Conservation (phyloP, 2,888 invertebrate genomes). For the Trissolcus japonicus region DNA sequence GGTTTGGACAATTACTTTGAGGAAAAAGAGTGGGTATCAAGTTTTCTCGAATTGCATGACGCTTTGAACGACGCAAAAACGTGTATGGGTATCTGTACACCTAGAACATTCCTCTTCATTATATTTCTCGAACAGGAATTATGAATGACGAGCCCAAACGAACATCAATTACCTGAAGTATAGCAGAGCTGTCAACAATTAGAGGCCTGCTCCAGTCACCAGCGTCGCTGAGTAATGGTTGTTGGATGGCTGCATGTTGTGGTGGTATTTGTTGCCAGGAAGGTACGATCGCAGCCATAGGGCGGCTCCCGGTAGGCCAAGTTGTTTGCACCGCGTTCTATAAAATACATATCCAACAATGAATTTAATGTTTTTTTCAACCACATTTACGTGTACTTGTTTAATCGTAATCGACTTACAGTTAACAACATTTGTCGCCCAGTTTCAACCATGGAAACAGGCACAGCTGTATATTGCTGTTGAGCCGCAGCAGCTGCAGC, state of each 20-base stretch:
- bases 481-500: constrained; percentile 82
- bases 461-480: constrained; percentile 88
- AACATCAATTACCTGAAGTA: constrained; percentile 79
- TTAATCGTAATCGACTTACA: constrained; percentile 73
- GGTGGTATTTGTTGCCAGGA: constrained; percentile 89
- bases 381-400: not conserved
- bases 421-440: constrained; percentile 88
- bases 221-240: constrained; percentile 80
- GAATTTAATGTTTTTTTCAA: too few species aligned
- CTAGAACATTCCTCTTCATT: constrained; percentile 3
- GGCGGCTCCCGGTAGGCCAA: constrained; percentile 83
- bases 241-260: constrained; percentile 80
- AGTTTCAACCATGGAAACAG: constrained; percentile 95
- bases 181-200: constrained; percentile 86
- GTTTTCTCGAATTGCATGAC: not conserved
- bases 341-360: not conserved
- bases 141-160: constrained; percentile 9
- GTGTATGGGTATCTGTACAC: not conserved
- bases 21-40: not conserved
- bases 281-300: constrained; percentile 87
- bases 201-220: constrained; percentile 85
- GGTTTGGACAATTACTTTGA: constrained; percentile 2
- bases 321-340: constrained; percentile 84
- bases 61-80: not conserved
- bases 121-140: too few species aligned